Base-by-base conservation (phyloP, 2,797 vertebrate genomes). In the Holocentrus rufus region DNA sequence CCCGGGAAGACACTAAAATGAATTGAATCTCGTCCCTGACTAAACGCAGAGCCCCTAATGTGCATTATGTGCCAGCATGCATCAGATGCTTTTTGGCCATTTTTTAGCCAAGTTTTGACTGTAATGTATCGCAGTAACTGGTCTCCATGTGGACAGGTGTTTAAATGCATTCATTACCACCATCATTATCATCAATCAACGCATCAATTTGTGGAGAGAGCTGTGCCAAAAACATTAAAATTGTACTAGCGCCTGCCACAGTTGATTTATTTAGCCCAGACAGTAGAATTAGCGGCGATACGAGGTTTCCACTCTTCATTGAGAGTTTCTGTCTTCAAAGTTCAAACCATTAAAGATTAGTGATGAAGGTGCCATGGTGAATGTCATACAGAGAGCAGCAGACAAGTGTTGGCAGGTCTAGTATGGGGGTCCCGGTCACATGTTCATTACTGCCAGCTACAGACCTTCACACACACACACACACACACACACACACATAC, bases 361-460 rank as follows among this genome's bases (percentile, higher is more conserved):
- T n/a, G 46, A 47, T 47, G 46, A 18, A 47, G 46, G 46, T n/a
- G 17, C 25, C 54, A 17, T 30, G 64, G 58, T 56, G 57, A 52
- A 65, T 7, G 18, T 73, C 64, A 27, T 7, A n/a, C 49, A 23
- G 72, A 69, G 39, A 74, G 67, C 52, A 58, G 62, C 65, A 64
- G 53, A 64, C 59, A 56, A 9, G n/a, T 42, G 71, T 52, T 34
- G 47, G 44, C 47, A 71, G 69, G 57, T 55, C 42, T 61, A 42
- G 59, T 20, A 67, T 55, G 54, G 60, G 46, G 79, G 57, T 58
- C 84, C 77, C 15, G 27, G 75, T 82, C 83, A 81, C 69, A 60
- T 84, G 83, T 76, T 84, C 68, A 75, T 79, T 72, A 79, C 60
- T 76, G 69, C 61, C 79, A 64, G 57, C 65, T 46, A 60, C 52